Conservation (phyloP, 2,888 invertebrate genomes). For the Argynnis bischoffii region DNA sequence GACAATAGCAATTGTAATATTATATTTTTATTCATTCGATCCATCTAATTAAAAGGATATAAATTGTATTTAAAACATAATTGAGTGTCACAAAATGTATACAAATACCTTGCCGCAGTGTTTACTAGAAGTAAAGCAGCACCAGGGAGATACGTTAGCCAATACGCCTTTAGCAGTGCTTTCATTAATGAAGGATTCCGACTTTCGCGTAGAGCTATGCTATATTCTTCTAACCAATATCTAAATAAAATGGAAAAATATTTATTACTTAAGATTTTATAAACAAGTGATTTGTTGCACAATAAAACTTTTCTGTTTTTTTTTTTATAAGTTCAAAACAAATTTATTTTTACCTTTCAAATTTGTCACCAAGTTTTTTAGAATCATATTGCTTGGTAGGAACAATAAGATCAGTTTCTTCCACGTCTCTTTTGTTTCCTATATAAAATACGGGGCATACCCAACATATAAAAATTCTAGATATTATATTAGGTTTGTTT, state of each 20-base stretch:
- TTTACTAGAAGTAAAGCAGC: conserved; percentile 78
- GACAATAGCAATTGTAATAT: too few species aligned
- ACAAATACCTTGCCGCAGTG: conserved; percentile 74
- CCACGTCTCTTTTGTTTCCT: conserved; percentile 83
- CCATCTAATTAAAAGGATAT: background rate
- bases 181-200: conserved; percentile 82
- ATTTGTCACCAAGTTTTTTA: conserved; percentile 79
- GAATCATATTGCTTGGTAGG: conserved; percentile 84
- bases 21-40: too few species aligned
- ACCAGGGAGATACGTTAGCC: conserved; percentile 79
- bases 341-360: conserved; percentile 77
- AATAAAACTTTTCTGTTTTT: too few species aligned
- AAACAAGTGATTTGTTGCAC: conserved; percentile 58
- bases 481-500: conserved; percentile 64
- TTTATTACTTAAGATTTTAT: background rate
- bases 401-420: conserved; percentile 84
- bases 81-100: background rate
- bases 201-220: conserved; percentile 61
- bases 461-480: conserved; percentile 74
- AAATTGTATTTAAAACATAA: background rate
- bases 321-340: background rate
- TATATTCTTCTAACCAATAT: conserved; percentile 82
- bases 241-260: conserved; percentile 15
- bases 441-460: conserved; percentile 74
- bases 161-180: conserved; percentile 82